Evolutionary conservation across 1,140 invertebrate species (phyloP), one percentile per base, ranked within the genome.

Genomic region (Leguminivora glycinivorella): DNA sequence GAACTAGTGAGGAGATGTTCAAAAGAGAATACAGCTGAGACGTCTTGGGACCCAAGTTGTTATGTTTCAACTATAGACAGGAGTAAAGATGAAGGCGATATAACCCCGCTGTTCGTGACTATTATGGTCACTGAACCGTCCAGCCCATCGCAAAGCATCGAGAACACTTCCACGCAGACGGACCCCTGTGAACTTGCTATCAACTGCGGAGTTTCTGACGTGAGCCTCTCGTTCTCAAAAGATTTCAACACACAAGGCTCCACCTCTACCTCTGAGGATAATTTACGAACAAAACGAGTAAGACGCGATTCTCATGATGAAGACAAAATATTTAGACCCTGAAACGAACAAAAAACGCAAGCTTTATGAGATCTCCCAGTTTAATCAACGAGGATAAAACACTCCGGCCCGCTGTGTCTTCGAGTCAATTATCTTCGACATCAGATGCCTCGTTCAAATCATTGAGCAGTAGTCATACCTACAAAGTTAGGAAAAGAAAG

Each of bases 371-470:
- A 4, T 52, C 47, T 9, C 58, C 58, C 4, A 31, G 58, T 26
- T 29, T 63, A 29, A 34, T 80, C 58, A 78, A 74, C 14, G 85
- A 87, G 38, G 66, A 58, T 58, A 75, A 82, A 7, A 12, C 56
- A n/a, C 52, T 58, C 19, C 14, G 68, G 47, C 72, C 34, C 66
- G 69, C 78, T 34, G 38, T 63, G 43, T 82, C 82, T 3, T 79
- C 80, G 4, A 83, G 69, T 69, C 71, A 67, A 38, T 43, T 85
- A n/a, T 85, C 80, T n/a, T 85, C 83, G 25, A 83, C 78, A 58
- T 91, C 89, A 17, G 89, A 91, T 12, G 70, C 71, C 24, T 91
- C 89, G 1, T 91, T 91, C 72, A 89, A 90, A 72, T 91, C 89
- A 26, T 77, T 86, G 17, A 86, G 83, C 66, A 89, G 83, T 52